phyloP scores from a whole-genome alignment of 2,797 vertebrate species.

The Ataeniobius toweri region DNA sequence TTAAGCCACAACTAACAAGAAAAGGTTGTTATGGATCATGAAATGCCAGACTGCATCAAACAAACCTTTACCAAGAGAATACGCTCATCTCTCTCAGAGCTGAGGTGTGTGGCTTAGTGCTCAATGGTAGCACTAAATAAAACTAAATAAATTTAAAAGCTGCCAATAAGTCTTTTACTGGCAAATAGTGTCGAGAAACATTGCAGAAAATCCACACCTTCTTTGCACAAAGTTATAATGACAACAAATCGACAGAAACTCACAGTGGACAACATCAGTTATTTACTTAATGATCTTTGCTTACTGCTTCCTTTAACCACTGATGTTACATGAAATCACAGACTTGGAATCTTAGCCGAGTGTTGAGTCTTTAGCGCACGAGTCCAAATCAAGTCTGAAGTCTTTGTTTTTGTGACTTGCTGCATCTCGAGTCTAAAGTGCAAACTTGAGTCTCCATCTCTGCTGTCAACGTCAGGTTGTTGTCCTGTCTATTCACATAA shows the following conservation, averaged over 20 bases:
- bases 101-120: background rate
- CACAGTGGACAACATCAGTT: background rate
- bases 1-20: background rate
- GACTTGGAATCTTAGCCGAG: background rate
- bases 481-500: conserved; percentile 41
- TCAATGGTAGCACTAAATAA: background rate
- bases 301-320: background rate
- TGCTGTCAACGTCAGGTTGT: conserved; percentile 24
- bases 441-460: background rate
- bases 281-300: background rate
- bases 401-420: background rate
- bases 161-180: background rate
- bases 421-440: too few species aligned
- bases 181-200: background rate
- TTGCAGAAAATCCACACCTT: background rate
- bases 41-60: background rate
- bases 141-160: background rate
- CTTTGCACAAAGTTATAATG: background rate
- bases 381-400: background rate
- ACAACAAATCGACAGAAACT: background rate
- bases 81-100: background rate
- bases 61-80: background rate
- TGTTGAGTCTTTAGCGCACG: background rate
- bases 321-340: background rate
- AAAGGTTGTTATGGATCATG: background rate